Percentiles rank a stretch among this genome's conserved stretches.
These are phyloP conservation scores for Tapirus terrestris DNA, from an alignment of 2,113 vertebrate species.

Conservation along the genomic window DNA sequence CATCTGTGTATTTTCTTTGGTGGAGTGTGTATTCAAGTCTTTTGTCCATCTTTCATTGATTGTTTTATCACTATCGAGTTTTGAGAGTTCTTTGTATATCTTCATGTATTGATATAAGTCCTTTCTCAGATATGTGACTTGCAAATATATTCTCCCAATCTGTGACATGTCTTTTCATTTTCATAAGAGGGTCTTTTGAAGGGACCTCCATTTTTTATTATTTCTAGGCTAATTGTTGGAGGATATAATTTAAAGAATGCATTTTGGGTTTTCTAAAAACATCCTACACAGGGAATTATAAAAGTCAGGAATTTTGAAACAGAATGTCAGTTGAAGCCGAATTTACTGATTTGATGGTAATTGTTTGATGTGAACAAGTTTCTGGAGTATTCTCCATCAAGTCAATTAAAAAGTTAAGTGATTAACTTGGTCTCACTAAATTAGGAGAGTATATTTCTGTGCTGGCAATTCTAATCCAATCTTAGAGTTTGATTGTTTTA, in stretches of 20 bases:
- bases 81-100: not conserved
- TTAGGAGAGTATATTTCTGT: not conserved
- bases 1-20: not conserved
- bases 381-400: not conserved
- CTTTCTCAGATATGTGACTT: not conserved
- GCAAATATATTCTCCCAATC: not conserved
- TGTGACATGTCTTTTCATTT: not conserved
- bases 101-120: not conserved
- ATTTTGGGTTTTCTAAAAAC: not conserved
- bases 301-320: slow-evolving; percentile 32
- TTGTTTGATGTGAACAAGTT: not conserved
- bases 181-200: slow-evolving; percentile 24
- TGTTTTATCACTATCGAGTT: not conserved
- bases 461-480: not conserved
- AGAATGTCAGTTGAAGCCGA: not conserved
- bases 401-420: not conserved
- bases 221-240: not conserved
- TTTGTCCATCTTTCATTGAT: not conserved
- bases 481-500: slow-evolving; percentile 1
- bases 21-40: not conserved
- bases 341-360: not conserved
- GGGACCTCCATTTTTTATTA: not conserved
- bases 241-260: not conserved
- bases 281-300: not conserved
- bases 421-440: not conserved